These are phyloP conservation scores for Melanerpes formicivorus DNA, from an alignment of 2,113 vertebrate species.

Conservation along the genomic window DNA sequence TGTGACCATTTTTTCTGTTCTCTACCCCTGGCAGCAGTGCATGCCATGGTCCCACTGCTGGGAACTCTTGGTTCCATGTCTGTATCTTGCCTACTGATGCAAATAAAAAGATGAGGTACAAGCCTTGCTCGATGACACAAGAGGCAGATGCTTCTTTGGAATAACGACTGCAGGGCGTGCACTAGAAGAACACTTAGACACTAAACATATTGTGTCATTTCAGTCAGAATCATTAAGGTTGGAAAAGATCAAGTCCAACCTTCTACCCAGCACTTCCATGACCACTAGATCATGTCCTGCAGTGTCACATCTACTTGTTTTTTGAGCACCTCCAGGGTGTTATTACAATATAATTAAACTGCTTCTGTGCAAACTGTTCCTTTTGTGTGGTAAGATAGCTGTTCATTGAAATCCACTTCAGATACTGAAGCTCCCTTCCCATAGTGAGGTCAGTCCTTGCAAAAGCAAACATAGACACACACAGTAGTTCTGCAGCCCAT, in stretches of 20 bases:
- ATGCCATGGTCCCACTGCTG: fast-evolving
- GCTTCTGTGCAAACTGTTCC: neutral
- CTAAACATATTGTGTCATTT: neutral
- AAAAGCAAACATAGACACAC: neutral
- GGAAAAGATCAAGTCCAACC: too few species aligned
- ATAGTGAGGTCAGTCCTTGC: neutral
- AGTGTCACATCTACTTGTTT: too few species aligned
- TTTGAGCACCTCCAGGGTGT: too few species aligned
- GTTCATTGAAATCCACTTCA: neutral
- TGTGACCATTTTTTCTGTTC: neutral
- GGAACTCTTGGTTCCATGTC: neutral
- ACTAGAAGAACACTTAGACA: neutral
- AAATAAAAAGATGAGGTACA: neutral
- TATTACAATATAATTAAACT: neutral
- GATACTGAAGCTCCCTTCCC: neutral
- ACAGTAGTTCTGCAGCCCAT: neutral
- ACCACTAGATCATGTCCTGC: too few species aligned
- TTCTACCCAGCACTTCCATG: too few species aligned
- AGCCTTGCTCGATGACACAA: neutral
- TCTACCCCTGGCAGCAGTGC: neutral
- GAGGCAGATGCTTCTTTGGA: neutral
- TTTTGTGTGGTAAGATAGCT: neutral
- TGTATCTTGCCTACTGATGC: neutral
- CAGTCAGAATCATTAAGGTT: too few species aligned
- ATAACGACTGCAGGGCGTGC: neutral